Evolutionary conservation across 1,140 invertebrate genomes (phyloP), one percentile per base, ranked within the genome.

Genomic region (Lasioglossum baleicum): DNA sequence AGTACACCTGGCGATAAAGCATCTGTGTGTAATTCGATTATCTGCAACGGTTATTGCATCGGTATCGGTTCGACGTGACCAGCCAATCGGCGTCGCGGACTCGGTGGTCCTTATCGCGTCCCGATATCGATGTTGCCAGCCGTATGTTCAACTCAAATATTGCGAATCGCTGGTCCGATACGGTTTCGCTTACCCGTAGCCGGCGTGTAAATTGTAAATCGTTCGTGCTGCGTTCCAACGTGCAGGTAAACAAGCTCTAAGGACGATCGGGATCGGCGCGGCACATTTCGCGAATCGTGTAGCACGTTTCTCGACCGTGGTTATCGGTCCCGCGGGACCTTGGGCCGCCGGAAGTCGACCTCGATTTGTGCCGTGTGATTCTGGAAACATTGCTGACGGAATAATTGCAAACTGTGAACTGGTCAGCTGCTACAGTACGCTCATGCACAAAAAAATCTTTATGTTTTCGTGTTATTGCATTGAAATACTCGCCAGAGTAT

Each of bases 1-100:
- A 22, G 63, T 72, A 85, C 72, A 86, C 73, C 65, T 70, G 75
- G 76, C 76, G 81, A 86, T 83, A 86, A 86, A 85, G 58, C 61
- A 80, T 75, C 69, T 75, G 81, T 60, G 69, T 63, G 84, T 78
- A 80, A 80, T 83, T 86, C 84, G 84, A 86, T 86, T 85, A 86
- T 86, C 84, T 66, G 76, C 84, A 51, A 85, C 75, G 76, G 80
- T 80, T 80, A 85, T 80, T 86, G 81, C 83, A 85, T 67, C 61
- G 44, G 58, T 85, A 82, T 83, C 76, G 69, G 60, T 20, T 17
- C 48, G 26, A 51, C 17, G 61, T 17, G 26, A 51, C 44, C 44
- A 40, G 42, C 70, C 80, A 85, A 82, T 85, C 56, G 67, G 71
- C n/a, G 48, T 48, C 51, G 65, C 42, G 20, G 63, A 56, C 69